Evolutionary conservation across 2,113 vertebrate species (phyloP), one percentile per base, ranked within the genome.

Genomic region (Lynx canadensis): DNA sequence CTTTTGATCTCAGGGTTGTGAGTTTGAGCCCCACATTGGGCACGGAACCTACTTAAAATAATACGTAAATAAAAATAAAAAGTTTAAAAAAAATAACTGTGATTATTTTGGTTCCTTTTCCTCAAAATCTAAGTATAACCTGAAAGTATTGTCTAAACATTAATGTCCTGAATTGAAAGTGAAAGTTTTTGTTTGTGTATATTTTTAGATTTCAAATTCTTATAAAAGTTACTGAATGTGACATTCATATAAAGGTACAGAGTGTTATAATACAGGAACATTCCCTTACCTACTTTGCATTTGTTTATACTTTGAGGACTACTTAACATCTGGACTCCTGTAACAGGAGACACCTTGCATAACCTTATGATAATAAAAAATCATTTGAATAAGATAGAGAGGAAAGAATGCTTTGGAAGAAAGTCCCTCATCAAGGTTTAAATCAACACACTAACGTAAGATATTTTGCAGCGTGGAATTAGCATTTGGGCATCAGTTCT

Each of bases 181-280:
- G 29, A 69, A 76, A 73, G 71, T 50, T 94, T 69, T 94, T 91
- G 9, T 31, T 78, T 74, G 57, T 60, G 21, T 60, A 4, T 87
- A 52, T 71, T 84, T 97, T 94, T 85, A 93, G 10, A 71, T 94
- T 94, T 94, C 36, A 82, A 91, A 52, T 89, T 94, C 52, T 79
- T 89, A 31, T 36, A 38, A 78, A 94, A 74, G 45, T 90, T 71
- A 83, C 57, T 29, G 45, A 82, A 18, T 83, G 14, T 83, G 84
- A 66, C 57, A 87, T 80, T 85, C 38, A 48, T 83, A 15, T 73
- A 80, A 81, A 79, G 14, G 41, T 83, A 65, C 45, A 60, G 69
- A 45, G 27, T 33, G 41, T 83, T 55, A 55, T 27, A 38, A 55
- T 71, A 15, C 0, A 45, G 45, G 45, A 86, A 68, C 41, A 69